Conservation (phyloP, 2,888 invertebrate species). For the Tanypteryx hageni region DNA sequence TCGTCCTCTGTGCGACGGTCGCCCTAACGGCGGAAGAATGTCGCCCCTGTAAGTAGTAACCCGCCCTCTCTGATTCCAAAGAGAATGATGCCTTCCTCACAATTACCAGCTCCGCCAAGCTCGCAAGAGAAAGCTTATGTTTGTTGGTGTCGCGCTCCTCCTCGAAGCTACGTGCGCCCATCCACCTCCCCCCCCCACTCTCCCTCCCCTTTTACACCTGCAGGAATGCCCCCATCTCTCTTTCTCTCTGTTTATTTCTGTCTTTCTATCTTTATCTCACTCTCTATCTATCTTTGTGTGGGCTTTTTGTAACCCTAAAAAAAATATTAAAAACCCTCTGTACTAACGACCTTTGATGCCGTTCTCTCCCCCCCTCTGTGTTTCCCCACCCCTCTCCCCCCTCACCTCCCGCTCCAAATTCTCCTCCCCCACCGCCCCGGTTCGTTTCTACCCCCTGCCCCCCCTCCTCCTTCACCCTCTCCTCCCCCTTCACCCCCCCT, state of each 20-base stretch:
- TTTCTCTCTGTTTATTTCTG: background rate
- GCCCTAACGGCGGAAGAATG: conserved; percentile 67
- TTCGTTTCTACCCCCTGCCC: background rate
- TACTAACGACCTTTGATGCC: conserved; percentile 54
- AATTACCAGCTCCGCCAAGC: conserved; percentile 17
- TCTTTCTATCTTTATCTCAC: background rate
- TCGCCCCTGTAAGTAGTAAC: conserved; percentile 67
- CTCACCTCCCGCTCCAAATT: background rate
- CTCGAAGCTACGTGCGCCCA: background rate
- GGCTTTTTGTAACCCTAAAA: conserved; percentile 15
- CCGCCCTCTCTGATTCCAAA: background rate
- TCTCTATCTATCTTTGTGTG: conserved; percentile 36
- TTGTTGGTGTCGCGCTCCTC: conserved; percentile 50
- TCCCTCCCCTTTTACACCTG: background rate
- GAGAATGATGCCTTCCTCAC: conserved; percentile 11
- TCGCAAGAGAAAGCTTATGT: conserved; percentile 57
- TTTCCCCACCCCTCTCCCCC: background rate
- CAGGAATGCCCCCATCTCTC: background rate
- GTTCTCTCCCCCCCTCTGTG: conserved; percentile 31
- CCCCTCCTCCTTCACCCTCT: background rate
- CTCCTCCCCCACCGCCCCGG: background rate
- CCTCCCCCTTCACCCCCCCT: background rate
- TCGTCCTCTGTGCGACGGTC: conserved; percentile 67
- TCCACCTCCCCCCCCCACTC: background rate
- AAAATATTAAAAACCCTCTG: conserved; percentile 21